Conservation (phyloP, 2,797 vertebrate species). For the Schizopygopsis pylzovi region DNA sequence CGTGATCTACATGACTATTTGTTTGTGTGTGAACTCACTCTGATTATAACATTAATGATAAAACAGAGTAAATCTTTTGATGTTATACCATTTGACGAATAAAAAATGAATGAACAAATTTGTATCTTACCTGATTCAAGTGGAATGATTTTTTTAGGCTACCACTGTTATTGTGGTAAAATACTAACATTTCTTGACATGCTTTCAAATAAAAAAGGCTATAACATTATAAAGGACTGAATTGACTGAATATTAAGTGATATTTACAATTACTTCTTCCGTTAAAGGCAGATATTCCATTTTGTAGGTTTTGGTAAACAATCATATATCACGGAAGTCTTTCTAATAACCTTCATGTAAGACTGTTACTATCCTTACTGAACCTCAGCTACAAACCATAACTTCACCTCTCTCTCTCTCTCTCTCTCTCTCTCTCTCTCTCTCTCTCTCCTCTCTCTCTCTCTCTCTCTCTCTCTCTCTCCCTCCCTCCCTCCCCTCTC, state of each 20-base stretch:
- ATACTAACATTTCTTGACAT: neutral
- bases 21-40: neutral
- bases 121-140: constrained; percentile 24
- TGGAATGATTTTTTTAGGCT: neutral
- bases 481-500: too few species aligned
- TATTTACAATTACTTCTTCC: neutral
- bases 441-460: neutral
- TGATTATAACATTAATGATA: neutral
- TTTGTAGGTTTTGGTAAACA: constrained; percentile 19
- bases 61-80: too few species aligned
- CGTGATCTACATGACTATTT: neutral
- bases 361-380: neutral
- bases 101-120: neutral
- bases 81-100: neutral
- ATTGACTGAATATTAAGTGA: neutral
- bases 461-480: constrained; percentile 6
- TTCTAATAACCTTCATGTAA: constrained; percentile 9
- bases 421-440: constrained; percentile 21
- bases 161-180: neutral
- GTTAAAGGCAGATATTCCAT: neutral
- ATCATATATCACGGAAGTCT: neutral
- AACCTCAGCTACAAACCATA: constrained; percentile 20
- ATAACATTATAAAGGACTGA: neutral
- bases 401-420: neutral
- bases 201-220: neutral